Percentiles rank a stretch among this genome's conserved stretches.
These are phyloP conservation scores for Anticlea derivata DNA, from an alignment of 2,888 invertebrate species.

Conservation along the genomic window DNA sequence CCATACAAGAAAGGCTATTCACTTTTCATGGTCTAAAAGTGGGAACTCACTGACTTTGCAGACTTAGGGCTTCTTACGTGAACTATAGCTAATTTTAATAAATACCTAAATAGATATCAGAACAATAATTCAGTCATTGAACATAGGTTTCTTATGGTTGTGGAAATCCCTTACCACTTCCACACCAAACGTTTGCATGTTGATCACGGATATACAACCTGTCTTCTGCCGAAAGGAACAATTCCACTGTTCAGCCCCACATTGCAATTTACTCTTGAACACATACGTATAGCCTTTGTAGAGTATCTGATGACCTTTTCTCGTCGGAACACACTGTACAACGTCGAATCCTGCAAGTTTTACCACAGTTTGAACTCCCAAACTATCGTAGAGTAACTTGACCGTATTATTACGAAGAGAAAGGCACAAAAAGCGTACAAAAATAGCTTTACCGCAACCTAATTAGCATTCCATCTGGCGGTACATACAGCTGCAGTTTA, in stretches of 20 bases:
- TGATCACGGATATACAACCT: constrained; percentile 76
- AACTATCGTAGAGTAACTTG: constrained; percentile 33
- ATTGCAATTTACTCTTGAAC: constrained; percentile 73
- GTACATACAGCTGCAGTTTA: constrained; percentile 19
- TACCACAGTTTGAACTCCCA: constrained; percentile 33
- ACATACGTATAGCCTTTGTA: constrained; percentile 77
- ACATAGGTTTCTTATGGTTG: constrained; percentile 77
- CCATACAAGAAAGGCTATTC: too few relatives aligned
- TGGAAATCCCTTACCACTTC: constrained; percentile 76
- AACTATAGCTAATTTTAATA: too few relatives aligned
- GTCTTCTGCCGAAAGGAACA: constrained; percentile 76
- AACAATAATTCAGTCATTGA: constrained; percentile 50
- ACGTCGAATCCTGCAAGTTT: constrained; percentile 71
- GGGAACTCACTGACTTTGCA: too few relatives aligned
- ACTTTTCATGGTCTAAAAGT: too few relatives aligned
- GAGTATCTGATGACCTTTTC: constrained; percentile 73
- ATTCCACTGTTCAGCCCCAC: constrained; percentile 77
- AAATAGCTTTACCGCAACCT: constrained; percentile 32
- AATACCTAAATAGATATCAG: neutral
- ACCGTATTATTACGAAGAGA: constrained; percentile 8
- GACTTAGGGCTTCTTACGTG: too few relatives aligned
- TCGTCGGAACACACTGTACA: constrained; percentile 75
- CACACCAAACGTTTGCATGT: constrained; percentile 74
- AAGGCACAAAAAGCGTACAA: constrained; percentile 21
- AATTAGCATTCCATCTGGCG: constrained; percentile 25